phyloP scores from a whole-genome alignment of 2,888 invertebrate species.

The Acanthoscelides obtectus region DNA sequence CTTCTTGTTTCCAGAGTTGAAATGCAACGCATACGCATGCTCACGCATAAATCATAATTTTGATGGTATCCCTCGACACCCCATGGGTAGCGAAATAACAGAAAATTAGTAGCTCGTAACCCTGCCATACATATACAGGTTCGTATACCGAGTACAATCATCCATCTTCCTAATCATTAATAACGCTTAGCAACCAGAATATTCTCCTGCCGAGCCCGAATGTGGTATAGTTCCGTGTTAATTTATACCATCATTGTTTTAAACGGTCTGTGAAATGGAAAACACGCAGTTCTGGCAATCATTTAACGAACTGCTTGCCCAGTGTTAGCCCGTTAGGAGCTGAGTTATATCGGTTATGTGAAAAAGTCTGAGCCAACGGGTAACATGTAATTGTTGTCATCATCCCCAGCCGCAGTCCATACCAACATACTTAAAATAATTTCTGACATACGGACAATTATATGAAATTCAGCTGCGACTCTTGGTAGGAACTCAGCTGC shows the following conservation, averaged over 20 bases:
- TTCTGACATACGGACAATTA: too few species aligned
- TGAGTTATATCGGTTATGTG: background rate
- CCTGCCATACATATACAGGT: background rate
- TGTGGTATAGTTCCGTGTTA: background rate
- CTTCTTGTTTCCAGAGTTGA: too few species aligned
- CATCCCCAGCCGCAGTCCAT: too few species aligned
- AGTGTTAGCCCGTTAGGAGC: background rate
- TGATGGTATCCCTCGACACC: background rate
- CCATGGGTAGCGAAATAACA: background rate
- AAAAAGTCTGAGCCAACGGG: background rate
- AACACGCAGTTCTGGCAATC: background rate
- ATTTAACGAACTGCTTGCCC: background rate
- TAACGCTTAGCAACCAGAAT: constrained; percentile 13
- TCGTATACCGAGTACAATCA: constrained; percentile 4
- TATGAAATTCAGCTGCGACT: too few species aligned
- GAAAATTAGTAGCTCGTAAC: background rate
- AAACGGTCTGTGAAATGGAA: constrained; percentile 2
- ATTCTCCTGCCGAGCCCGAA: background rate
- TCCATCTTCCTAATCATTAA: constrained; percentile 19
- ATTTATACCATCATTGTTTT: background rate
- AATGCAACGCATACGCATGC: too few species aligned
- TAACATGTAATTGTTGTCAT: too few species aligned
- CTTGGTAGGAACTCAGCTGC: too few species aligned
- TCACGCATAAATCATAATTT: too few species aligned
- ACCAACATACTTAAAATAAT: too few species aligned